These are phyloP conservation scores for Gnathonemus longibarbis DNA, from an alignment of 2,113 vertebrate genomes.

Conservation along the genomic window DNA sequence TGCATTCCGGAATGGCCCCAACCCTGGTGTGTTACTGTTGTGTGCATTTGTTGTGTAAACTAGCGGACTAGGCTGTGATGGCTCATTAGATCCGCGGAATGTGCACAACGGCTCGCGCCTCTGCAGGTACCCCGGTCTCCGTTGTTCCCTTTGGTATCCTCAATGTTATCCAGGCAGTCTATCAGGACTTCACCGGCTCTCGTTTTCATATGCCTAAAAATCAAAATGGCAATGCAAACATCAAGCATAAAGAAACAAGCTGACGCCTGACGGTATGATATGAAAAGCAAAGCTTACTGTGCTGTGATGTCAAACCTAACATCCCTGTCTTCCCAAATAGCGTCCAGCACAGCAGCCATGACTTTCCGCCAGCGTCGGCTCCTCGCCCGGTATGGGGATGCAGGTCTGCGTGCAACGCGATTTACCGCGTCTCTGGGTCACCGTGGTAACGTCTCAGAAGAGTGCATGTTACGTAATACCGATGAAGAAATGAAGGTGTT, in stretches of 20 bases:
- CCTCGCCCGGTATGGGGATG: neutral
- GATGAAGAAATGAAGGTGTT: neutral
- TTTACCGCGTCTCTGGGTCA: neutral
- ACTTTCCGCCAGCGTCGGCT: neutral
- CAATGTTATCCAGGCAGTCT: slow-evolving; percentile 93
- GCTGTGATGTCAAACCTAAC: slow-evolving; percentile 88
- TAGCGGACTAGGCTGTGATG: neutral
- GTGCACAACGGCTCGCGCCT: neutral
- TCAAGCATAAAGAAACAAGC: neutral
- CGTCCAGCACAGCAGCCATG: slow-evolving; percentile 75
- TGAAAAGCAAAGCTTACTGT: slow-evolving; percentile 58
- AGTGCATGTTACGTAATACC: neutral
- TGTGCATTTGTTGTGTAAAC: neutral
- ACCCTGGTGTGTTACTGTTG: neutral
- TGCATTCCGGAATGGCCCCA: too few species aligned
- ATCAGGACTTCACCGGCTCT: slow-evolving; percentile 89
- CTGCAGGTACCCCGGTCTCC: slow-evolving; percentile 82
- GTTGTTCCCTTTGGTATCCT: slow-evolving; percentile 98
- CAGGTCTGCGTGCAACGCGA: neutral
- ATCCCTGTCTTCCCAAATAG: slow-evolving; percentile 92
- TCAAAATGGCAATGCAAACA: neutral
- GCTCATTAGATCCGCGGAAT: neutral
- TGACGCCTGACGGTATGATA: neutral
- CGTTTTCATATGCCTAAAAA: slow-evolving; percentile 88
- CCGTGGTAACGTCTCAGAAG: neutral